Percentiles rank a stretch among this genome's conserved stretches.
These are phyloP conservation scores for Chelonus insularis DNA, from an alignment of 1,140 invertebrate genomes.

Conservation along the genomic window DNA sequence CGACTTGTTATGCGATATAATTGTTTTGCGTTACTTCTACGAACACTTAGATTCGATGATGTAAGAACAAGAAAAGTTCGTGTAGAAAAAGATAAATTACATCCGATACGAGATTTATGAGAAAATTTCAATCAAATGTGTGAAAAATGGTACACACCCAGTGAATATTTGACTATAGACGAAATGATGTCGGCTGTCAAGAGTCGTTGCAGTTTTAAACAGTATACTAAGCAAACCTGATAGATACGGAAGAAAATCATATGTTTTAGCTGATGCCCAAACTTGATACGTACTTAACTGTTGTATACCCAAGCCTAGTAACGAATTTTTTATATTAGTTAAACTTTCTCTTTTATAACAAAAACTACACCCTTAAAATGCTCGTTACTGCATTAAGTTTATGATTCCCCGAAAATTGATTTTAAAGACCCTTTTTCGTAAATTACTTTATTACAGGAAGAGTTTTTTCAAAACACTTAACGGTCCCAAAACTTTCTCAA, in stretches of 20 bases:
- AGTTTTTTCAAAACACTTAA: too few species aligned
- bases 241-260: conserved; percentile 24
- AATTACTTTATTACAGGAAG: too few species aligned
- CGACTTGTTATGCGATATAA: not conserved
- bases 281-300: conserved; percentile 1
- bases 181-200: conserved; percentile 45
- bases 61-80: conserved; percentile 37
- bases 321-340: too few species aligned
- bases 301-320: too few species aligned
- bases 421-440: too few species aligned
- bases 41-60: conserved; percentile 46
- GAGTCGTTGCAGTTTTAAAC: conserved; percentile 40
- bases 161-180: conserved; percentile 39
- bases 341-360: too few species aligned
- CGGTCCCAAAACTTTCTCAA: too few species aligned
- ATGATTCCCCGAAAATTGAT: too few species aligned
- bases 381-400: too few species aligned
- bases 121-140: conserved; percentile 35
- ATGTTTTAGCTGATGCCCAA: conserved; percentile 24
- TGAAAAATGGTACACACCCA: conserved; percentile 23
- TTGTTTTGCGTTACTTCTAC: conserved; percentile 28
- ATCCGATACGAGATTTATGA: conserved; percentile 47
- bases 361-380: too few species aligned
- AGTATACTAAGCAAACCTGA: conserved; percentile 43
- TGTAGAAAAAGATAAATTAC: conserved; percentile 41